A percentile compares a stretch with the other conserved stretches of the same genome.
These are phyloP conservation scores for Drosophila varians DNA, from an alignment of 1,140 invertebrate species.

Conservation along the genomic window DNA sequence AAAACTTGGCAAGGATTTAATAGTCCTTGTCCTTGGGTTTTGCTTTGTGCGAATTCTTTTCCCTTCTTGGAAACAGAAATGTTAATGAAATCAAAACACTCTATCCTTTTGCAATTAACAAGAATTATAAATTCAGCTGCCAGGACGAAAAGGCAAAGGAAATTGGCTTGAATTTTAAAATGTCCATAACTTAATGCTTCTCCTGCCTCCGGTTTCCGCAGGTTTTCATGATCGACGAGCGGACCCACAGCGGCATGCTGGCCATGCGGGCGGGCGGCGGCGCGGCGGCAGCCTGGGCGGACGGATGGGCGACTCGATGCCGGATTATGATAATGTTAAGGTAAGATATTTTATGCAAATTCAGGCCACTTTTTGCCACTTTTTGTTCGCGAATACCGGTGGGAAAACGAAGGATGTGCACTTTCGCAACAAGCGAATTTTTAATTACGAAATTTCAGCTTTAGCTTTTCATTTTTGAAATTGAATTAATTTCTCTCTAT, in stretches of 20 bases:
- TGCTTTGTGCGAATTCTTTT: no score
- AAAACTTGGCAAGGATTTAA: background rate
- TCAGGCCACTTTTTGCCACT: background rate
- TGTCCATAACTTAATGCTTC: background rate
- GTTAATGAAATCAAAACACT: background rate
- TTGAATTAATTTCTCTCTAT: background rate
- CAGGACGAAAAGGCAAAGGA: no score
- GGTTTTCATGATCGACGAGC: conserved; percentile 84
- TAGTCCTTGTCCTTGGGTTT: no score
- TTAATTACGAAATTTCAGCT: no score
- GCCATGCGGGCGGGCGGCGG: conserved; percentile 72
- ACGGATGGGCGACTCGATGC: conserved; percentile 82
- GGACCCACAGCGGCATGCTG: conserved; percentile 71
- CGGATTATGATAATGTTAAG: conserved; percentile 86
- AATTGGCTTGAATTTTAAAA: conserved; percentile 8
- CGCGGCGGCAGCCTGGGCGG: conserved; percentile 62
- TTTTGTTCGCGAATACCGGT: conserved; percentile 19
- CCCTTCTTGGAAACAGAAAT: background rate
- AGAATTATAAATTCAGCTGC: conserved; percentile 9
- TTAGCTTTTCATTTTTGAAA: background rate
- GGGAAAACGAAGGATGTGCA: conserved; percentile 66
- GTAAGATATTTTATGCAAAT: conserved; percentile 83
- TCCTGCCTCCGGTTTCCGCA: conserved; percentile 16
- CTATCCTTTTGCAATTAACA: conserved; percentile 2
- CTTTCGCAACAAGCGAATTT: conserved; percentile 1